Evolutionary conservation across 2,113 vertebrate species (phyloP), one percentile per base, ranked within the genome.

Genomic region (Athene cunicularia): DNA sequence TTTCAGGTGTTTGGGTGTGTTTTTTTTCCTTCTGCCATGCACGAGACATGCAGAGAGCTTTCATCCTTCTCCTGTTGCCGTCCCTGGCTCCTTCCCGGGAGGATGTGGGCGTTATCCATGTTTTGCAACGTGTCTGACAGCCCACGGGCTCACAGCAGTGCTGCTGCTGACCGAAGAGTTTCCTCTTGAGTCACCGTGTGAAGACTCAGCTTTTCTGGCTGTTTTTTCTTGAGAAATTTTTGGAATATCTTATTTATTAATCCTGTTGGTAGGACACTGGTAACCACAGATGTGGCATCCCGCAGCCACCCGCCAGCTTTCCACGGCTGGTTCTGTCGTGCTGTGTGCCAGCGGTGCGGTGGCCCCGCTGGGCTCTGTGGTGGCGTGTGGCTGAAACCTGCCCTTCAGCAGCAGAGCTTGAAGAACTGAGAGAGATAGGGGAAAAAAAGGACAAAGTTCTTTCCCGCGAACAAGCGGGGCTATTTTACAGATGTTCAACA

Each of bases 51-150:
- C 63, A 77, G n/a, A 33, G 72, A 68, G 77, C 80, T 86, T 92
- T 74, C 43, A 81, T 95, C 88, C 90, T 26, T 74, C 63, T 81
- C 83, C 68, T 63, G 5, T 47, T 85, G 80, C 59, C 86, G 92
- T 52, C 92, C 59, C 88, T 84, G 86, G 80, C 79, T 80, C 27
- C 75, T 55, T 92, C 91, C 82, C 75, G 84, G 93, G 70, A 94
- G 89, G 83, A 93, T 90, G 93, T 94, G 96, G 94, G 93, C 89
- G 91, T 96, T 93, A 94, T 89, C 95, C 91, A 11, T 87, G 70
- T 39, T 87, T 67, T 89, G 68, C 82, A 33, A 32, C 4, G 80
- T 87, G 62, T 87, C 80, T 77, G 64, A 91, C 86, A 88, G 72
- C 70, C 59, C 90, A 35, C 8, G 50, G 1, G 68, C 90, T 83